Evolutionary conservation across 1,140 invertebrate genomes (phyloP), one percentile per base, ranked within the genome.

Genomic region (Pseudoatta argentina): DNA sequence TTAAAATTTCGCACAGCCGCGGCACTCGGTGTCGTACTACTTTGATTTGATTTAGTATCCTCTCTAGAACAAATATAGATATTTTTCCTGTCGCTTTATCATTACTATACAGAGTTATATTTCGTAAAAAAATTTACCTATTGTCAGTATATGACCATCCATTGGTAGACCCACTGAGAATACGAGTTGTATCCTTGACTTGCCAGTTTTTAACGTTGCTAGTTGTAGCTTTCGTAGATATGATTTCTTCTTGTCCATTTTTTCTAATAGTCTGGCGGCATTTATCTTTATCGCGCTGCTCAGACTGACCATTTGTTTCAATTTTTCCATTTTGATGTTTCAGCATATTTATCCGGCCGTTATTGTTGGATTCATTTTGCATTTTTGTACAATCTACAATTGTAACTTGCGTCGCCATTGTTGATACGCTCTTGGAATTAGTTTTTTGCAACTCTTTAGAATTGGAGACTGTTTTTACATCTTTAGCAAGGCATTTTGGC

Each of bases 131-230:
- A 53, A 91, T 92, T 89, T 91, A 95, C 94, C 91, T 93, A 69
- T 90, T 94, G 53, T 95, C 94, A 30, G 92, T 92, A 48, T 94
- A 92, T 6, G 90, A 94, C 95, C 95, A 95, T 59, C 94, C 94
- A 87, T 94, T 95, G 0, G 91, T 87, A 10, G 91, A 88, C 6
- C 90, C 44, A 21, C 87, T 89, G 4, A 91, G 91, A 12, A 91
- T 89, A 0, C 92, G 89, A 48, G 92, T 86, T 51, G 82, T 86
- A 18, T 94, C 92, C n/a, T 93, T 92, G 71, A 93, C 39, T 57
- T 93, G 89, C 94, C 94, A 94, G 14, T 90, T 91, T 61, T 94
- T 94, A 3, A 91, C 91, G 59, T 90, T 92, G 66, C 92, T 94
- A 39, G 78, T 87, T 5, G 92, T 69, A n/a, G 93, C 93, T 77